Conservation (phyloP, 1,140 invertebrate species). For the Hermetia illucens region DNA sequence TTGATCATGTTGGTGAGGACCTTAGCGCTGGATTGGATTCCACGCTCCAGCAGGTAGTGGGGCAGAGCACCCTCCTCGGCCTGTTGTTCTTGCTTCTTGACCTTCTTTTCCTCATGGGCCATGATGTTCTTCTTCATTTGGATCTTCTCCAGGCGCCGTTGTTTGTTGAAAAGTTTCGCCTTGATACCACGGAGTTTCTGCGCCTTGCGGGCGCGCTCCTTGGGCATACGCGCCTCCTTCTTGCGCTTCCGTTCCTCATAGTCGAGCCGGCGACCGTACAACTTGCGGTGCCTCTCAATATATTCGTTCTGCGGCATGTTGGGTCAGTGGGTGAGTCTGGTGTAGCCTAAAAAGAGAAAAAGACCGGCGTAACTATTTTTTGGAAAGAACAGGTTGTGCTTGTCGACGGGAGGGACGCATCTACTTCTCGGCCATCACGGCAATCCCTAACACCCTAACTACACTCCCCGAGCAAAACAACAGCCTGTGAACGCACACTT, state of each 20-base stretch:
- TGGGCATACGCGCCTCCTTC: constrained; percentile 81
- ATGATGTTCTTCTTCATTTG: constrained; percentile 98
- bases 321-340: constrained; percentile 7
- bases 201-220: constrained; percentile 80
- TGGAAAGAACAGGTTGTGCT: no score
- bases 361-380: no score
- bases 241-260: constrained; percentile 97
- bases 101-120: constrained; percentile 79
- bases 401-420: no score
- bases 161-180: constrained; percentile 95
- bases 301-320: constrained; percentile 99
- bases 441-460: no score
- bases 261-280: constrained; percentile 90
- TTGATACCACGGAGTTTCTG: constrained; percentile 88
- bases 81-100: constrained; percentile 73
- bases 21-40: constrained; percentile 87
- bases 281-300: constrained; percentile 93
- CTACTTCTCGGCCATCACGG: no score
- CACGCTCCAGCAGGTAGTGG: constrained; percentile 91
- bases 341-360: no score
- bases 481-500: no score
- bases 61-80: constrained; percentile 84
- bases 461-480: no score
- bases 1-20: constrained; percentile 99
- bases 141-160: constrained; percentile 94